Evolutionary conservation across 2,888 invertebrate genomes (phyloP), one percentile per base, ranked within the genome.

Genomic region (Volucella bombylans): DNA sequence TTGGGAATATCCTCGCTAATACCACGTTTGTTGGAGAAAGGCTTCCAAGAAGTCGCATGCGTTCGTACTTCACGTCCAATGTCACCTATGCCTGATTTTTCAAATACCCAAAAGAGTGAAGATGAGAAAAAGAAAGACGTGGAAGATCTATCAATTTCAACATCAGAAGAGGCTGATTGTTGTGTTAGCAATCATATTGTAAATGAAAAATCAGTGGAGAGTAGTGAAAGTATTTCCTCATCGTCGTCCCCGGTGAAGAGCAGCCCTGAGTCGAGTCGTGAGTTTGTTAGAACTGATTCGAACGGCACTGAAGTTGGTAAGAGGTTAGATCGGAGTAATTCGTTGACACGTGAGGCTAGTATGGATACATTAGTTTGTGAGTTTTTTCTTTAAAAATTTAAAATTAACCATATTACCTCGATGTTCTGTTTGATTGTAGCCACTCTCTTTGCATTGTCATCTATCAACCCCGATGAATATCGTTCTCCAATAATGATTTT

Each of bases 401-500:
- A 12, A 11, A n/a, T 1, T 1, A 31, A 6, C 41, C 50, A 55
- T 14, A 39, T 15, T 61, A 76, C n/a, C n/a, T 43, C 45, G 59
- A 8, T 45, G 9, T 45, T 78, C 45, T 59, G 78, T 59, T 69
- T 62, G 31, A 64, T 86, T 69, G 8, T 74, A 90, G 91, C 90
- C 4, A 89, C 89, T 10, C 87, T 92, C 11, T 88, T 89, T 41
- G 89, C 90, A 1, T 79, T 92, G 69, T 89, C 89, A 4, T 87
- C 90, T 4, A 88, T 92, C 1, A 91, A 90, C 86, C 91, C 92
- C 2, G 90, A 90, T 65, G 90, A 95, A 68, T 98, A 96, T 91
- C 98, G 98, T 11, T 95, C 98, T 88, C 99, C 99, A 0, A 92
- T 99, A 45, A 94, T 95, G 59, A 93, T 98, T 73, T 98, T 98